These are phyloP conservation scores for Megaceryle alcyon DNA, from an alignment of 2,797 vertebrate species.

Conservation along the genomic window DNA sequence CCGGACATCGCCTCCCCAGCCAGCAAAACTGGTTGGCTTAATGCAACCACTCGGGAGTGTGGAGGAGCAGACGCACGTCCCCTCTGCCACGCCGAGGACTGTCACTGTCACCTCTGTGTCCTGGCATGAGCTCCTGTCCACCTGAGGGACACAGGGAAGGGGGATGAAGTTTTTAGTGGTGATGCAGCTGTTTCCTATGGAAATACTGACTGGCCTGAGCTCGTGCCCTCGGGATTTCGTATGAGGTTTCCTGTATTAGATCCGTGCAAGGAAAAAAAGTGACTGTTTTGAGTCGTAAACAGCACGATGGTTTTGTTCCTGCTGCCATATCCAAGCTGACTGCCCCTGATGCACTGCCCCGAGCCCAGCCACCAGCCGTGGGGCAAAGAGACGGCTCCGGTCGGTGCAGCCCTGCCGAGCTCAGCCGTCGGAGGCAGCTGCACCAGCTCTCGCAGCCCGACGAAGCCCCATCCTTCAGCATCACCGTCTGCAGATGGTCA, in stretches of 20 bases:
- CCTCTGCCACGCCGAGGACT: rapidly evolving
- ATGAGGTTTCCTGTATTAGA: neutral
- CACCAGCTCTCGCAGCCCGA: neutral
- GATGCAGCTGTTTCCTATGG: constrained; percentile 43
- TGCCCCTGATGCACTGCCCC: neutral
- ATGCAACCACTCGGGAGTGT: rapidly evolving
- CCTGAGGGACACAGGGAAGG: neutral
- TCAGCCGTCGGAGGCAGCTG: neutral
- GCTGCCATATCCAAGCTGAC: neutral
- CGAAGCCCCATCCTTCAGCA: neutral
- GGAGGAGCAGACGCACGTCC: neutral
- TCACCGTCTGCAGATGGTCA: neutral
- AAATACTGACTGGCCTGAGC: neutral
- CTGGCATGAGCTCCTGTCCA: neutral
- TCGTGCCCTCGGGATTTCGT: neutral
- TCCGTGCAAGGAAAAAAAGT: neutral
- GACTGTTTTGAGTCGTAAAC: neutral
- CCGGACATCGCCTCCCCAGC: neutral
- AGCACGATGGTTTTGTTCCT: neutral
- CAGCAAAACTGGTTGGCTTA: neutral
- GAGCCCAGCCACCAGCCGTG: neutral
- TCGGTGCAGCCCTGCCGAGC: neutral
- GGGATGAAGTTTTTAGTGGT: neutral
- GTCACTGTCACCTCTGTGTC: rapidly evolving
- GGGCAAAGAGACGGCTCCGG: rapidly evolving